These are phyloP conservation scores for Microhierax caerulescens DNA, from an alignment of 2,797 vertebrate species.

Conservation along the genomic window DNA sequence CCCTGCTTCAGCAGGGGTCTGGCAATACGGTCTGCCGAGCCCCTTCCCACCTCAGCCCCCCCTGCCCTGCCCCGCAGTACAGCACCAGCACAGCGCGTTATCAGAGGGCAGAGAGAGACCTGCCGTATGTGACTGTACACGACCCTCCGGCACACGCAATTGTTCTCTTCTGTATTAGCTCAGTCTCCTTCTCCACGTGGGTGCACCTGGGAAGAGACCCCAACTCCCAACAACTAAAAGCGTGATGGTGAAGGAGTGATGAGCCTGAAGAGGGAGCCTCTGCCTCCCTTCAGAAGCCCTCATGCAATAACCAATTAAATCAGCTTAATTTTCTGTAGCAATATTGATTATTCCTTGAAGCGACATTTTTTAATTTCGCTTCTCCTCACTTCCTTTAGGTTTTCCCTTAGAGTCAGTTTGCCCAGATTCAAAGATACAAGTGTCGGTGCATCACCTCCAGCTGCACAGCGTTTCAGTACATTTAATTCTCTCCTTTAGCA, in stretches of 20 bases:
- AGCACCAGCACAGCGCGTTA: neutral
- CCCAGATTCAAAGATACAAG: neutral
- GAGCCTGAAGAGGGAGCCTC: neutral
- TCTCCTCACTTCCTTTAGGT: neutral
- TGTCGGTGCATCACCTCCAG: neutral
- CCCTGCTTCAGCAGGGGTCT: neutral
- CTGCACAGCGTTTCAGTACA: neutral
- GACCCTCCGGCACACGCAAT: neutral
- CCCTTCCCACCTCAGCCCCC: neutral
- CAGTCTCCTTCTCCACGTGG: neutral
- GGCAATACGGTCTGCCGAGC: fast-evolving
- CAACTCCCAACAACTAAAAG: neutral
- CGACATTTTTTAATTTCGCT: neutral
- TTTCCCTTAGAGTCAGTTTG: neutral
- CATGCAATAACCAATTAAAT: neutral
- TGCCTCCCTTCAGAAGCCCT: neutral
- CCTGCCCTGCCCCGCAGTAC: neutral
- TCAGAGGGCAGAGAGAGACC: fast-evolving
- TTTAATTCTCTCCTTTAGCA: neutral
- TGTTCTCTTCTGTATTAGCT: neutral
- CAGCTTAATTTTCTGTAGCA: neutral
- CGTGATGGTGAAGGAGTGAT: neutral
- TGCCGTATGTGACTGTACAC: fast-evolving
- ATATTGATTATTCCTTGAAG: neutral
- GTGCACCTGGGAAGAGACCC: neutral